Evolutionary conservation across 2,797 vertebrate species (phyloP).

Genomic region (Bovichtus diacanthus): DNA sequence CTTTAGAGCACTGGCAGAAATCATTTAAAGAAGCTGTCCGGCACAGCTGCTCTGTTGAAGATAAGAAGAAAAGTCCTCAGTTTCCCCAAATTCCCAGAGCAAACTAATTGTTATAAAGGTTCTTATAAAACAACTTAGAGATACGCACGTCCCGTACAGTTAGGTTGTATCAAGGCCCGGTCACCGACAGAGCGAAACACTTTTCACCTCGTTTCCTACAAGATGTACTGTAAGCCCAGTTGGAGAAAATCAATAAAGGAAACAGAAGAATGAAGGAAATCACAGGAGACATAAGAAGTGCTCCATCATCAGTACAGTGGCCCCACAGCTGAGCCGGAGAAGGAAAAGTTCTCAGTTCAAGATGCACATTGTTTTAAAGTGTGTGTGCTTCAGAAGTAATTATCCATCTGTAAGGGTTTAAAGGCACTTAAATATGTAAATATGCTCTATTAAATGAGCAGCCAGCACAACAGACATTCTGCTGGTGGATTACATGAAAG

Average conservation of each 20-base stretch:
- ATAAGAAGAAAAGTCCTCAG: neutral
- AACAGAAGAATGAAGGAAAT: constrained; percentile 26
- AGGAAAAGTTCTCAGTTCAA: neutral
- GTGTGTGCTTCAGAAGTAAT: neutral
- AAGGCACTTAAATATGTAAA: neutral
- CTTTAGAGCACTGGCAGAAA: neutral
- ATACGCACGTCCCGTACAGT: neutral
- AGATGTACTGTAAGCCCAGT: constrained; percentile 25
- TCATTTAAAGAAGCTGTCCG: neutral
- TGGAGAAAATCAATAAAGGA: constrained; percentile 41
- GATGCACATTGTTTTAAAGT: neutral
- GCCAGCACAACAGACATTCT: neutral
- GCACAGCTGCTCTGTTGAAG: neutral
- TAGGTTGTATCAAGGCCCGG: neutral
- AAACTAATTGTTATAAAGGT: no score
- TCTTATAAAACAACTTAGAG: neutral
- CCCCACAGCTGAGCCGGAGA: neutral
- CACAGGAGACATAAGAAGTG: constrained; percentile 1
- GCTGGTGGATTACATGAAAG: neutral
- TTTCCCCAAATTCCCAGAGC: neutral
- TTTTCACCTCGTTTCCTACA: constrained; percentile 15
- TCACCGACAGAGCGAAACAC: constrained; percentile 7
- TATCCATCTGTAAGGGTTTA: constrained; percentile 4
- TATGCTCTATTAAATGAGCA: neutral
- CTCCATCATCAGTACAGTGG: neutral